Conservation (phyloP, 1,140 invertebrate species). For the Goniozus legneri region DNA sequence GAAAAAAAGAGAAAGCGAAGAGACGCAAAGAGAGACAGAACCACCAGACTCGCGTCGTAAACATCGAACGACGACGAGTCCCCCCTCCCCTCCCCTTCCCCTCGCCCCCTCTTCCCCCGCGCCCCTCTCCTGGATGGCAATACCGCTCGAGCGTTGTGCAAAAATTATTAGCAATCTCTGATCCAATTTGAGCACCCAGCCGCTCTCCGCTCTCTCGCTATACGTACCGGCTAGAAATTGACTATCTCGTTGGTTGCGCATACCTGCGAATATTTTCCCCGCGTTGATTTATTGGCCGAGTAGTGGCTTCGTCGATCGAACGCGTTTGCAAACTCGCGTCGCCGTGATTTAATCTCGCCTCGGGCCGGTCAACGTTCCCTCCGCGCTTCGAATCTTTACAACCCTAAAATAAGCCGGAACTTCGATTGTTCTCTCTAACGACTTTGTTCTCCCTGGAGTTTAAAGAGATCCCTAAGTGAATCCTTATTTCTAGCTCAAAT, state of each 20-base stretch:
- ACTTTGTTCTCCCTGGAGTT: no score
- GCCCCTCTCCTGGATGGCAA: neutral
- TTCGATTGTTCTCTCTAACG: no score
- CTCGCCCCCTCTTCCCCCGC: neutral
- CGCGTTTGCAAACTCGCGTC: no score
- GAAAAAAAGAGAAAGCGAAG: neutral
- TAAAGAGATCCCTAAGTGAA: no score
- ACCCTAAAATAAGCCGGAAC: no score
- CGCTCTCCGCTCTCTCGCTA: neutral
- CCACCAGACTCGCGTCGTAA: no score
- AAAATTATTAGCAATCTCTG: conserved; percentile 25
- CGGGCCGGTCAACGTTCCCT: no score
- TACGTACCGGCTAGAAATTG: conserved; percentile 12
- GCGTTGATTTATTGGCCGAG: conserved; percentile 10
- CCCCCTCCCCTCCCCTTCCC: no score
- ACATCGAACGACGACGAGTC: conserved; percentile 16
- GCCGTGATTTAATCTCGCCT: no score
- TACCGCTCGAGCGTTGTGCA: conserved; percentile 4
- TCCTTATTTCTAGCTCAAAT: no score
- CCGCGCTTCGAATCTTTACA: no score
- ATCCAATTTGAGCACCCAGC: conserved; percentile 12
- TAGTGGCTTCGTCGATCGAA: neutral
- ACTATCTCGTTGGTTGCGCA: neutral
- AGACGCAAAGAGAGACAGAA: no score
- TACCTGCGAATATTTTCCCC: conserved; percentile 5